These are phyloP conservation scores for Thaumatotibia leucotreta DNA, from an alignment of 1,140 invertebrate genomes.

Conservation along the genomic window DNA sequence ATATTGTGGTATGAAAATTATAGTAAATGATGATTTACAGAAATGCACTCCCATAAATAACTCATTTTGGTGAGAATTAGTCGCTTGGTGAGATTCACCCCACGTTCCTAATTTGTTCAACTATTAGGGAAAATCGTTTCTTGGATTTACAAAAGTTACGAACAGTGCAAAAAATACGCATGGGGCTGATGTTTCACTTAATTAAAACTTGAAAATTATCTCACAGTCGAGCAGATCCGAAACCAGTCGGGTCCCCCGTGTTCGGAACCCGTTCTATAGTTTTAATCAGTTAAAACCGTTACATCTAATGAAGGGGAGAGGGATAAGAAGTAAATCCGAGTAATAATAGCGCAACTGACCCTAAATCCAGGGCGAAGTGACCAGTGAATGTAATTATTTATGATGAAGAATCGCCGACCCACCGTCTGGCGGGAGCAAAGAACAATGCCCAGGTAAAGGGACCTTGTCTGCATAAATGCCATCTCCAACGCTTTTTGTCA, in stretches of 20 bases:
- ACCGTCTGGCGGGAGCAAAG: conserved; percentile 60
- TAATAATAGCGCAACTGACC: conserved; percentile 65
- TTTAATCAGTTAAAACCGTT: conserved; percentile 74
- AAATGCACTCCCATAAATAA: too few species aligned
- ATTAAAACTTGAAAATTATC: conserved; percentile 62
- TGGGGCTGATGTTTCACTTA: conserved; percentile 33
- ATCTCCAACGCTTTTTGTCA: conserved; percentile 69
- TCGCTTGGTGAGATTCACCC: too few species aligned
- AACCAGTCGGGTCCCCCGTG: conserved; percentile 58
- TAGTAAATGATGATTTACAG: too few species aligned
- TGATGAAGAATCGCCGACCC: conserved; percentile 59
- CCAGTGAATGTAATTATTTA: conserved; percentile 69
- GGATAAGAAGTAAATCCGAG: conserved; percentile 55
- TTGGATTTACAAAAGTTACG: neutral
- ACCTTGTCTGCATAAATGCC: conserved; percentile 63
- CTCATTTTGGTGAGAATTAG: neutral
- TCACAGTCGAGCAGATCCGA: conserved; percentile 57
- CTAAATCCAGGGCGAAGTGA: conserved; percentile 55
- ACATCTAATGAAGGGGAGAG: conserved; percentile 74
- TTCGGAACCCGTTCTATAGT: conserved; percentile 71
- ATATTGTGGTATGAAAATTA: too few species aligned
- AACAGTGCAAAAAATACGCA: neutral
- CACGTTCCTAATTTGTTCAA: too few species aligned
- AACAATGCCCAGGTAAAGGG: conserved; percentile 66
- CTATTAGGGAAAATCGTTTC: too few species aligned